Evolutionary conservation across 2,797 vertebrate species (phyloP), one percentile per base, ranked within the genome.

Genomic region (Hemitrygon akajei): DNA sequence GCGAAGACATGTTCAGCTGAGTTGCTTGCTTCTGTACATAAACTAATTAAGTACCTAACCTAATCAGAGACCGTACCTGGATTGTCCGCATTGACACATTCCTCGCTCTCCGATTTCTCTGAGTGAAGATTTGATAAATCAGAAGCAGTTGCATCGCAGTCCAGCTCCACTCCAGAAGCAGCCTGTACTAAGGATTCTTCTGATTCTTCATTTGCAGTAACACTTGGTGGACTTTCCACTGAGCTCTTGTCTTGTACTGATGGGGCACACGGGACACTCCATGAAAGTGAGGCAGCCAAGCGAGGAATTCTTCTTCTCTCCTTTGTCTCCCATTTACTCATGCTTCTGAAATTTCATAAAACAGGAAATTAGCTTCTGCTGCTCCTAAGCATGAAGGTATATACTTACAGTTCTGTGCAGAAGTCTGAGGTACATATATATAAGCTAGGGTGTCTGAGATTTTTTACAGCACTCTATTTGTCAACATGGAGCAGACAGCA

Each of bases 241-340:
- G n/a, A 3, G 34, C 12, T 75, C 30, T 75, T 37, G 7, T 76
- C 47, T 73, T 47, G 66, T 66, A 40, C 27, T 2, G 40, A 47
- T 16, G 91, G 40, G 0, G 40, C 27, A 76, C 10, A 30, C 0
- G 91, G 14, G 16, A 76, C 12, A n/a, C 76, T 30, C 37, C 25
- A 16, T 14, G 71, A 76, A 73, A 93, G 34, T 18, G 73, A 76
- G 6, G 91, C 91, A 56, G 91, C 91, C 71, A 93, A 76, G 75
- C 91, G 71, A 56, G 47, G 22, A 25, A 22, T 47, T 30, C 91
- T 73, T 58, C 71, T 93, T 73, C 91, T 27, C 37, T 93, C 91
- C 71, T 56, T 93, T 56, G 91, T 56, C 25, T 93, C 91, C 91
- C 37, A 22, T 73, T 40, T 22, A 75, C 69, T 92, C 91, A 92